Conservation (phyloP, 1,140 invertebrate genomes). For the Grapholita molesta region DNA sequence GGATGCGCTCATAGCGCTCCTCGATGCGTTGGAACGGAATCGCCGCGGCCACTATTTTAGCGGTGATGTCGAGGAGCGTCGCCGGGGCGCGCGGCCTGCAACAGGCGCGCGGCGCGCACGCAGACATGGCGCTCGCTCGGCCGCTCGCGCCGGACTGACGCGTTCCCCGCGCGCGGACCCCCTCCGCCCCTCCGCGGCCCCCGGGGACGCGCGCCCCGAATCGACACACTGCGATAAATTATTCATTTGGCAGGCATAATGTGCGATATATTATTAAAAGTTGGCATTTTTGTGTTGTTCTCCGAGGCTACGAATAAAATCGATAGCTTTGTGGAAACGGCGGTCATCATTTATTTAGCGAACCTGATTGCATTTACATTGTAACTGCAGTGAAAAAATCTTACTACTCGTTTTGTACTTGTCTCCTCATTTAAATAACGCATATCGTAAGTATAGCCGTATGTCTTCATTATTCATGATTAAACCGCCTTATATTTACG, state of each 20-base stretch:
- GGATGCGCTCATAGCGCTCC: constrained; percentile 91
- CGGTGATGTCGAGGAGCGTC: constrained; percentile 88
- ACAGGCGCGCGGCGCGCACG: constrained; percentile 74
- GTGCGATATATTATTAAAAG: constrained; percentile 77
- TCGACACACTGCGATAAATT: constrained; percentile 73
- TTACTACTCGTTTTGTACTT: not conserved
- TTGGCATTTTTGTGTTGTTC: constrained; percentile 66
- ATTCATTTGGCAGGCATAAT: constrained; percentile 75
- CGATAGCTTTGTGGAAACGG: constrained; percentile 33
- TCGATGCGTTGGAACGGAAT: constrained; percentile 93
- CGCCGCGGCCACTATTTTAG: constrained; percentile 89
- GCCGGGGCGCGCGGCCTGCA: constrained; percentile 78
- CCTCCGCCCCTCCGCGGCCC: constrained; percentile 28
- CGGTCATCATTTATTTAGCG: constrained; percentile 33
- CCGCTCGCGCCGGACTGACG: constrained; percentile 68
- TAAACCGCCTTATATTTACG: not conserved
- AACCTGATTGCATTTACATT: constrained; percentile 24
- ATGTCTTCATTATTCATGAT: not conserved
- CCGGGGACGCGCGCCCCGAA: constrained; percentile 63
- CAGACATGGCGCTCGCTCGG: constrained; percentile 70
- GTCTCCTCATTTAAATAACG: not conserved
- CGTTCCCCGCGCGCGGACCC: constrained; percentile 25
- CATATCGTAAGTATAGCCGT: not conserved
- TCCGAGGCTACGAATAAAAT: constrained; percentile 37
- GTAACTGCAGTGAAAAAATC: constrained; percentile 13